Base-by-base conservation (phyloP, 2,888 invertebrate genomes). In the Andrena camellia region DNA sequence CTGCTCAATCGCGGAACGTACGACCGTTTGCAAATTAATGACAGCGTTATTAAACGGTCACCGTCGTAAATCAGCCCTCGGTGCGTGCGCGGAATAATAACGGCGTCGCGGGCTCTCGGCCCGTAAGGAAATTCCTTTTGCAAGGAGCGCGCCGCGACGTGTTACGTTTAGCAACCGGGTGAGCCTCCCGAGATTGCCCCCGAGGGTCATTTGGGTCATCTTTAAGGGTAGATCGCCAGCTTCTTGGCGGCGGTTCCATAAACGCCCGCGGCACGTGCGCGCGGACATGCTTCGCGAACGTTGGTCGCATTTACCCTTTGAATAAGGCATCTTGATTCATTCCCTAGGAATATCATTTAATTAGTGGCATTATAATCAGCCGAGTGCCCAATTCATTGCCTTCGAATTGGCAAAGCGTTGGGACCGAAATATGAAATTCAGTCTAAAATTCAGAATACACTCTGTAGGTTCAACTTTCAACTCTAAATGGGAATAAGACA, bases 21-120 rank as follows among this genome's bases (percentile, higher is more conserved):
- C 42, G 75, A 80, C 75, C 73, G 85, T 77, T 82, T 78, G 73
- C 79, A 76, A 76, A 81, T 84, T 86, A 83, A 84, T 79, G 81
- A 60, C 54, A 73, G 20, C 50, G 63, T 76, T 72, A 81, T 84
- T 81, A 84, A 84, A 57, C 62, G 77, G 33, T 70, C 63, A 69
- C 57, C n/a, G 23, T 57, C 33, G 62, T 79, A 78, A 74, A 69
- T 78, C 73, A 62, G 54, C 66, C 70, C 63, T 63, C 54, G 26
- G 20, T n/a, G 75, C 81, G 78, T 67, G 80, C 23, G 17, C 54
- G 67, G 86, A 81, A 86, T 86, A 76, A 86, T 74, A 62, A 85
- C 83, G 66, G 66, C 31, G 2, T 42, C 35, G 77, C 20, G 50
- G 48, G 76, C 62, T 63, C 76, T 69, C 17, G 68, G 59, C 31